Evolutionary conservation across 2,113 vertebrate species (phyloP).

Genomic region (Crocuta crocuta): DNA sequence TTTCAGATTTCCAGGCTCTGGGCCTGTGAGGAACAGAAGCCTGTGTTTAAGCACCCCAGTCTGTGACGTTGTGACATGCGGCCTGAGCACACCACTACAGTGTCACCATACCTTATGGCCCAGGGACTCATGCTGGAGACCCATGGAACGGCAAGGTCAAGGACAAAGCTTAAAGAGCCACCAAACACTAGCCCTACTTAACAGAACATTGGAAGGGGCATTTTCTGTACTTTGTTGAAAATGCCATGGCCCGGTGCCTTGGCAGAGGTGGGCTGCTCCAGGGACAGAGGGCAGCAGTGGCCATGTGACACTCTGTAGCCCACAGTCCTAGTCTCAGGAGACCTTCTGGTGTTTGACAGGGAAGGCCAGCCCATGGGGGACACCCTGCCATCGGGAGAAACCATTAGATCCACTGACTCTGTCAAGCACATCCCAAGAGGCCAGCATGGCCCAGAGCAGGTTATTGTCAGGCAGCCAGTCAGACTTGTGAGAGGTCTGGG

Average conservation of each 20-base stretch:
- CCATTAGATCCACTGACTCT: accelerated
- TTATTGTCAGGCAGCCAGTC: not conserved
- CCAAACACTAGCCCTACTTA: accelerated
- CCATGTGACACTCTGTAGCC: accelerated
- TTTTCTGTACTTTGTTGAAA: not conserved
- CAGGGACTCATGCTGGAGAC: accelerated
- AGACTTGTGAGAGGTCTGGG: not conserved
- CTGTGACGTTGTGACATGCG: accelerated
- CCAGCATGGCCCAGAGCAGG: accelerated
- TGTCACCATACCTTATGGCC: accelerated
- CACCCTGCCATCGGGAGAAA: accelerated
- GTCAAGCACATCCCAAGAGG: accelerated
- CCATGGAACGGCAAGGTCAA: accelerated
- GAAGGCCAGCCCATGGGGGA: not conserved
- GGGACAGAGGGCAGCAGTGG: not conserved
- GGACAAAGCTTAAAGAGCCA: not conserved
- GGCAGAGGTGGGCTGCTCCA: accelerated
- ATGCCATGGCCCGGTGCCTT: accelerated
- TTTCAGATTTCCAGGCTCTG: not conserved
- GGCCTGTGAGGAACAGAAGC: not conserved
- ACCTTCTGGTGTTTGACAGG: no score
- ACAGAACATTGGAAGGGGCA: accelerated
- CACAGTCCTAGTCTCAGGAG: accelerated
- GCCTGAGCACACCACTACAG: accelerated
- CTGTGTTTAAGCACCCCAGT: not conserved